Evolutionary conservation across 2,113 vertebrate genomes (phyloP).

Genomic region (Dolichallabes microphthalmus): DNA sequence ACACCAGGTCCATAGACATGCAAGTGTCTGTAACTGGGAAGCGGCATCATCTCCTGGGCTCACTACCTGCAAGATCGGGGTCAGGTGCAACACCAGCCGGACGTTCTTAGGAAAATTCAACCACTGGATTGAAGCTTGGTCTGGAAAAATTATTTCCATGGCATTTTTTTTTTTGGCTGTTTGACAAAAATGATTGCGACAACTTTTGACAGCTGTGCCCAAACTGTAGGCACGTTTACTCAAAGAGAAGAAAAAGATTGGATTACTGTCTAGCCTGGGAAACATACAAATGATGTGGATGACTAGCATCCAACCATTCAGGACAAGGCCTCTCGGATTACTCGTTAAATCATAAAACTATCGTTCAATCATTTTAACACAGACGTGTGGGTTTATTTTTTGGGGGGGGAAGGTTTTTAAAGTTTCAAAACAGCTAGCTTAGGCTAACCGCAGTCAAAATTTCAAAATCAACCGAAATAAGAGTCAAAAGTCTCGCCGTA

Average conservation of each 20-base stretch:
- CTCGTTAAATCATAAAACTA: not conserved
- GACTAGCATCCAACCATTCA: not conserved
- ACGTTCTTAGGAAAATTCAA: not conserved
- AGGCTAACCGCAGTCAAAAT: not conserved
- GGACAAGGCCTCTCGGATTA: not conserved
- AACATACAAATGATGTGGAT: not conserved
- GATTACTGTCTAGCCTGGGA: not conserved
- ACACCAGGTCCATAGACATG: no score
- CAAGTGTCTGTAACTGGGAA: not conserved
- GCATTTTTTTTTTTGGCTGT: not conserved
- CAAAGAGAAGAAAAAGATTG: not conserved
- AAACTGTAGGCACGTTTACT: not conserved
- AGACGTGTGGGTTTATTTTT: no score
- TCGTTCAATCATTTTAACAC: not conserved
- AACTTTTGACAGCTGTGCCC: not conserved
- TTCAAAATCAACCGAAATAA: constrained; percentile 4
- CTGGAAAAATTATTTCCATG: not conserved
- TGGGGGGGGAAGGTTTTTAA: not conserved
- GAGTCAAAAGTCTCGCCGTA: constrained; percentile 8
- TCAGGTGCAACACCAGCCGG: not conserved
- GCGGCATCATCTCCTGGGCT: not conserved
- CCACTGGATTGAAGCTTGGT: no score
- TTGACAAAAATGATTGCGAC: not conserved
- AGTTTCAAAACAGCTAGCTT: constrained; percentile 7
- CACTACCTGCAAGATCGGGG: not conserved